These are phyloP conservation scores for Armadillidium nasatum DNA, from an alignment of 1,140 invertebrate species.

Conservation along the genomic window DNA sequence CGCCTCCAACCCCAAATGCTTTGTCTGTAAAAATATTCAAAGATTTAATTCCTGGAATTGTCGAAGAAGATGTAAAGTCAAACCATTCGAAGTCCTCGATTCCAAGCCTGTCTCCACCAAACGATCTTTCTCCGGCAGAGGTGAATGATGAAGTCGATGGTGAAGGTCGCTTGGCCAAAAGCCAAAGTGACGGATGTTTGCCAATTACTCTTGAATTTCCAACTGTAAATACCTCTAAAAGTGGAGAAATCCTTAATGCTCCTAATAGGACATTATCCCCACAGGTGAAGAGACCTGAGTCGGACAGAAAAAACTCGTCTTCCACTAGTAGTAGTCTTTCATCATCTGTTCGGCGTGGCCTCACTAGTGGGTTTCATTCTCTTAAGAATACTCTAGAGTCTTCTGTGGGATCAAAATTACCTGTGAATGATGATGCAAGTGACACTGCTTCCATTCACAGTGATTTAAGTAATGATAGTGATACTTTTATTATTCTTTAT, in stretches of 20 bases:
- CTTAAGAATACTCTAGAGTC: conserved; percentile 43
- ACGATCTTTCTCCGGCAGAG: not conserved
- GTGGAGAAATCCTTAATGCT: not conserved
- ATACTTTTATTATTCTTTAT: conserved; percentile 51
- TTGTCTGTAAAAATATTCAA: not conserved
- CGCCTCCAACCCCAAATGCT: not conserved
- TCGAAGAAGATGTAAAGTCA: not conserved
- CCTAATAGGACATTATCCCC: not conserved
- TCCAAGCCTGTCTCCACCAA: not conserved
- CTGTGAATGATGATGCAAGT: conserved; percentile 37
- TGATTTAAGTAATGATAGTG: conserved; percentile 52
- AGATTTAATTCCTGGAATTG: not conserved
- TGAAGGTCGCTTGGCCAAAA: conserved; percentile 40
- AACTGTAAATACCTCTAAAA: conserved; percentile 11
- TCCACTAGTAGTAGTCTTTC: not conserved
- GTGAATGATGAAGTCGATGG: conserved; percentile 44
- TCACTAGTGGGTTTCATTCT: conserved; percentile 33
- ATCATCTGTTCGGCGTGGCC: conserved; percentile 34
- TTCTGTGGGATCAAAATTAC: conserved; percentile 39
- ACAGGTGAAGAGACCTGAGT: not conserved
- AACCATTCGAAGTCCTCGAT: not conserved
- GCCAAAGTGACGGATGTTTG: conserved; percentile 44
- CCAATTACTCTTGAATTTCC: not conserved
- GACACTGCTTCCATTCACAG: conserved; percentile 51
- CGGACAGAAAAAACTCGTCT: not conserved